Evolutionary conservation across 2,797 vertebrate species (phyloP).

Genomic region (Eidolon dupreanum): DNA sequence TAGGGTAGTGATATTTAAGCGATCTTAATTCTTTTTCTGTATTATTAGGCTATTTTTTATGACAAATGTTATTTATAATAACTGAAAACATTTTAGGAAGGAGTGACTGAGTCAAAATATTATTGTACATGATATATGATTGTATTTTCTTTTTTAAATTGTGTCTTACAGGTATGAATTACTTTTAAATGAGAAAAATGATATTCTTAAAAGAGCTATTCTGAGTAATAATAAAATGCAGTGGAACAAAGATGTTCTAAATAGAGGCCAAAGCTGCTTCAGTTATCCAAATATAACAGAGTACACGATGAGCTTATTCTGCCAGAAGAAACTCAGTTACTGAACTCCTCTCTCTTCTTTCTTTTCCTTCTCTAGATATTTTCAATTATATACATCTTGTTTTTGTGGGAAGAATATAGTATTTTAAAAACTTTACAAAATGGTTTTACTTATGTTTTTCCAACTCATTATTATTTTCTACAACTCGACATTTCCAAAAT

Average conservation of each 20-base stretch:
- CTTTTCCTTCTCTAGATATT: background rate
- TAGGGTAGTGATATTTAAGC: background rate
- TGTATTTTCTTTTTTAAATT: constrained; percentile 20
- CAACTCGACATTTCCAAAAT: background rate
- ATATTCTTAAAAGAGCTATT: background rate
- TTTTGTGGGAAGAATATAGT: background rate
- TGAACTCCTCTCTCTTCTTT: background rate
- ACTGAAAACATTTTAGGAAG: background rate
- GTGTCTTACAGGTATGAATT: background rate
- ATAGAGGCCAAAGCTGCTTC: background rate
- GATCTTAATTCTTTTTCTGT: background rate
- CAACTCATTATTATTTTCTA: constrained; percentile 4
- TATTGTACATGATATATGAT: background rate
- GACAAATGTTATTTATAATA: background rate
- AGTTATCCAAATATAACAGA: background rate
- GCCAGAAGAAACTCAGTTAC: background rate
- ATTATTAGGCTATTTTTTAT: background rate
- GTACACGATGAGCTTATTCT: background rate
- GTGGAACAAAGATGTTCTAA: background rate
- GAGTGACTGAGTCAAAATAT: background rate
- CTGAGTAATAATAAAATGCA: background rate
- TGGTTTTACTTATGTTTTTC: constrained; percentile 3
- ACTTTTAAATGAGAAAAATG: constrained; percentile 1
- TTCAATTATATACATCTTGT: constrained; percentile 6
- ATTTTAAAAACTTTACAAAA: background rate